These are phyloP conservation scores for Ascaphus truei DNA, from an alignment of 2,113 vertebrate genomes.

Conservation along the genomic window DNA sequence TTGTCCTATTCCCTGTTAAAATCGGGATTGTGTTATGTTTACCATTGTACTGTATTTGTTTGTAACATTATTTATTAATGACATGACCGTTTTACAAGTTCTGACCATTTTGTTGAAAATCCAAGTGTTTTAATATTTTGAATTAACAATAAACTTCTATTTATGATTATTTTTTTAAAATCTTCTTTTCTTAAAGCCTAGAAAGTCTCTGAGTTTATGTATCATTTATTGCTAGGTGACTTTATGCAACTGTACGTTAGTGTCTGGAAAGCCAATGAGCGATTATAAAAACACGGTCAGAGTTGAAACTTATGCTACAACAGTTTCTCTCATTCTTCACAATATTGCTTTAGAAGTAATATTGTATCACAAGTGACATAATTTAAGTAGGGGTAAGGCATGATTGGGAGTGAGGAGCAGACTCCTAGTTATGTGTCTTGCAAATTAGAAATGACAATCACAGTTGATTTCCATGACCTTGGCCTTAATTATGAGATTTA, in stretches of 20 bases:
- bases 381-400: background rate
- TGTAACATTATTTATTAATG: constrained; percentile 5
- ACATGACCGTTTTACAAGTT: background rate
- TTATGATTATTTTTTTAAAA: too few relatives aligned
- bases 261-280: too few relatives aligned
- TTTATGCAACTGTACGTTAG: too few relatives aligned
- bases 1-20: too few relatives aligned
- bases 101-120: background rate
- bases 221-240: too few relatives aligned
- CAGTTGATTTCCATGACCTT: constrained; percentile 16
- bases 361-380: too few relatives aligned
- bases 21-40: background rate
- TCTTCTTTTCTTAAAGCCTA: too few relatives aligned
- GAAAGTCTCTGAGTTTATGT: too few relatives aligned
- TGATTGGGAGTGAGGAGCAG: background rate
- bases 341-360: too few relatives aligned
- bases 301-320: too few relatives aligned
- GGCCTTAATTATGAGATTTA: constrained; percentile 2
- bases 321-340: too few relatives aligned
- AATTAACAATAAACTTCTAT: background rate
- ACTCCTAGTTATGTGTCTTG: constrained; percentile 9
- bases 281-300: too few relatives aligned
- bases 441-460: constrained; percentile 19
- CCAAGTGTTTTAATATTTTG: background rate
- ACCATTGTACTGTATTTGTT: background rate